Evolutionary conservation across 2,797 vertebrate species (phyloP).

Genomic region (Anas capensis): DNA sequence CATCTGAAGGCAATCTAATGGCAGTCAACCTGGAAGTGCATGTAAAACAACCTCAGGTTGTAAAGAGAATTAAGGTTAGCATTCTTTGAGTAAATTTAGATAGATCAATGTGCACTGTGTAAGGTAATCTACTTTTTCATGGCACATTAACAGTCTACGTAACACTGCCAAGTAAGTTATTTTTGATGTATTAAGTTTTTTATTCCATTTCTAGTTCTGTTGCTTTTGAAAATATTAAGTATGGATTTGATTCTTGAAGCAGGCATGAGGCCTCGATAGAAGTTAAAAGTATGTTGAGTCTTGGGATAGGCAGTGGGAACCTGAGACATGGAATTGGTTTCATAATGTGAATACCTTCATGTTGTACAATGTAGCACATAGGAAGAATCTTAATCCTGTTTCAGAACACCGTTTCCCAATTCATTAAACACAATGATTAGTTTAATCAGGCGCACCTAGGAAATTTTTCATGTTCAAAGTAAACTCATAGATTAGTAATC

Average conservation of each 20-base stretch:
- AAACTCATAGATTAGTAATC: neutral
- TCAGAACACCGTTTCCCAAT: neutral
- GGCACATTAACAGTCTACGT: neutral
- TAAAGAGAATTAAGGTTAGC: neutral
- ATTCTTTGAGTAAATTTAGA: neutral
- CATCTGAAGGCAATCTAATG: neutral
- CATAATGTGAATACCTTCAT: neutral
- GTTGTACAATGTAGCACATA: neutral
- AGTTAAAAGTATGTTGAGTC: neutral
- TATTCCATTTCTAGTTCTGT: neutral
- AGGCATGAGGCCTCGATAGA: neutral
- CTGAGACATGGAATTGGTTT: neutral
- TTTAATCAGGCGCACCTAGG: neutral
- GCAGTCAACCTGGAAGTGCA: neutral
- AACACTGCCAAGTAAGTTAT: neutral
- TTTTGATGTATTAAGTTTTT: neutral
- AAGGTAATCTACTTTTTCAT: neutral
- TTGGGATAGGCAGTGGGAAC: neutral
- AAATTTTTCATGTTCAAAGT: neutral
- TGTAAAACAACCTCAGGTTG: neutral
- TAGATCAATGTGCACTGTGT: neutral
- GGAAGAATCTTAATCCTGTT: neutral
- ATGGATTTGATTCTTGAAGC: neutral
- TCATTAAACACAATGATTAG: neutral
- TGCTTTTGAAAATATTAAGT: neutral